A percentile compares a stretch with the other conserved stretches of the same genome.
These are phyloP conservation scores for Pygoscelis adeliae DNA, from an alignment of 2,113 vertebrate genomes.

Conservation along the genomic window DNA sequence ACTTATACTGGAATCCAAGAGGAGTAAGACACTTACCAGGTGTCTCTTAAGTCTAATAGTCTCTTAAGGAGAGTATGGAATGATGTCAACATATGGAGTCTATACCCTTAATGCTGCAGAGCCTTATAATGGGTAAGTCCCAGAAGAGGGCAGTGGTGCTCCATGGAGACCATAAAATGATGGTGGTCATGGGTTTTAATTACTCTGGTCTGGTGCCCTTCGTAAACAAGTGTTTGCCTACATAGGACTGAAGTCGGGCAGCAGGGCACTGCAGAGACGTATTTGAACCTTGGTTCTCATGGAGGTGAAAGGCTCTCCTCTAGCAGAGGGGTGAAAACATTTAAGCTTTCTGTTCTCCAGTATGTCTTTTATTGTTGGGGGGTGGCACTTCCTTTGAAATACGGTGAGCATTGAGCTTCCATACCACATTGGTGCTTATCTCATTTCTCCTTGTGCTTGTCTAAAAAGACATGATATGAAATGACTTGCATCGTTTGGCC, in stretches of 20 bases:
- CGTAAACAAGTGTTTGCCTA: neutral
- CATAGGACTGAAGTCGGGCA: neutral
- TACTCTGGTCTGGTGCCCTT: neutral
- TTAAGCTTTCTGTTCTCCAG: neutral
- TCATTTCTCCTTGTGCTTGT: neutral
- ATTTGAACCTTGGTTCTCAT: neutral
- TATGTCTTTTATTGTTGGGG: neutral
- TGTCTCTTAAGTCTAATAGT: neutral
- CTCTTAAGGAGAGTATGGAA: neutral
- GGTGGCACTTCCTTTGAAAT: neutral
- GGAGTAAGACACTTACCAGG: neutral
- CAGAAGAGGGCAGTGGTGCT: conserved; percentile 57
- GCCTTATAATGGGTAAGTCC: neutral
- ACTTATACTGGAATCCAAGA: neutral
- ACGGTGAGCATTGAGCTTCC: neutral
- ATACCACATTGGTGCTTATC: neutral
- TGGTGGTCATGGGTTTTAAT: neutral
- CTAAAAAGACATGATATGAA: neutral
- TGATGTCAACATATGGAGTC: neutral
- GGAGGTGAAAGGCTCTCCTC: neutral
- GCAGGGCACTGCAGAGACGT: rapidly evolving
- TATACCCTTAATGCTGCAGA: no score
- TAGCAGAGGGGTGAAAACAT: neutral
- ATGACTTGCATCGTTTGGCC: neutral
- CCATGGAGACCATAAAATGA: neutral